Evolutionary conservation across 2,113 vertebrate genomes (phyloP).

Genomic region (Sylvilagus bachmani): DNA sequence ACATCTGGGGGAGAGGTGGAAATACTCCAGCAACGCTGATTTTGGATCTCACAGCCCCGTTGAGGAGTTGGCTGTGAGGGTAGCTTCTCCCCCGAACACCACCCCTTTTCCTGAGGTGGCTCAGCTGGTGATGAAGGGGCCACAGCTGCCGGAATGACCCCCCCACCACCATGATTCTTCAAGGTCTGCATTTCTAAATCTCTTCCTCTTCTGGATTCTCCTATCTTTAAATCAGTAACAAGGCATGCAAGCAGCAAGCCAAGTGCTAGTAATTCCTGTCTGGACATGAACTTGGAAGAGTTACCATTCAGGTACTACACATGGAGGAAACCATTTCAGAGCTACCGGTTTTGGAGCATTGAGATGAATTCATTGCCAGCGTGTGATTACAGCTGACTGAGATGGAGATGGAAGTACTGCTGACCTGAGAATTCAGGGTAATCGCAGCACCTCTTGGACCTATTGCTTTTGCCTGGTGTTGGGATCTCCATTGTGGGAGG

Average conservation of each 20-base stretch:
- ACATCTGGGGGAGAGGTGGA: background rate
- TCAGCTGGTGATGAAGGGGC: slow-evolving; percentile 74
- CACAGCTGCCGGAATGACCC: slow-evolving; percentile 65
- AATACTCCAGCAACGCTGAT: slow-evolving; percentile 37
- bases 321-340: background rate
- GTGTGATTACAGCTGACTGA: background rate
- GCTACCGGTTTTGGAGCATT: background rate
- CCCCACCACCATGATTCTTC: slow-evolving; percentile 75
- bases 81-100: slow-evolving; percentile 65
- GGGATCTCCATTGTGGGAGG: background rate
- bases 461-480: background rate
- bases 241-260: background rate
- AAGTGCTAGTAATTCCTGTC: slow-evolving; percentile 37
- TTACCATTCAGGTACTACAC: background rate
- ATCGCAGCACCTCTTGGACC: slow-evolving; percentile 3
- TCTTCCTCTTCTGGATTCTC: slow-evolving; percentile 63
- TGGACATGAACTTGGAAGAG: background rate
- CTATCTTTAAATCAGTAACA: slow-evolving; percentile 65
- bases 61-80: slow-evolving; percentile 63
- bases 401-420: background rate
- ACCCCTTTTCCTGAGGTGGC: slow-evolving; percentile 62
- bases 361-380: background rate
- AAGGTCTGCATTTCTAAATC: slow-evolving; percentile 65
- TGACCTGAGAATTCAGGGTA: slow-evolving; percentile 18
- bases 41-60: slow-evolving; percentile 62